Base-by-base conservation (phyloP, 2,113 vertebrate genomes). In the Aldabrachelys gigantea region DNA sequence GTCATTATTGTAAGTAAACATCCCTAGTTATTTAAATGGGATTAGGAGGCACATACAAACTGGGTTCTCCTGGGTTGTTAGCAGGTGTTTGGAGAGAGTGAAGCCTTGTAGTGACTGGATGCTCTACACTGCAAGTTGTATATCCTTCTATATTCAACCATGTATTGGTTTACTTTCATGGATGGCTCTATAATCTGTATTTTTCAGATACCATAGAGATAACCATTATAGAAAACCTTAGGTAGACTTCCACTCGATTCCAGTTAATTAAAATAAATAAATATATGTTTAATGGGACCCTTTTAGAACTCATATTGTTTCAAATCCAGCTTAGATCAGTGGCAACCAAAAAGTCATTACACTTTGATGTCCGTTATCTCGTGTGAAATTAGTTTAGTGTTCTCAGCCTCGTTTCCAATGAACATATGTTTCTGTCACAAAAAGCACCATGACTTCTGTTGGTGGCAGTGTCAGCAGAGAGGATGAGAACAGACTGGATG, bases 1-100 rank as follows among this genome's bases (percentile, higher is more conserved):
- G 98, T 99, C 95, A 99, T 99, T 96, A 98, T 99, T 97, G 99
- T 99, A 95, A 99, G 98, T 98, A 72, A 72, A 80, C 75, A 72
- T 38, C 41, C 57, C n/a, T 38, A 81, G 31, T 80, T 82, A 52
- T 49, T 87, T 87, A 12, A 50, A n/a, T 31, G 89, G 62, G 52
- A 35, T 84, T 91, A 52, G 29, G 27, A 13, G 31, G 31, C 65
- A 38, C 12, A 31, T 27, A 16, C 22, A n/a, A 4, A 11, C 56
- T 53, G 22, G 41, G 41, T 62, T 75, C 10, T 65, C 56, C 17
- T 72, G 41, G 38, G 75, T 53, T 31, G 12, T 6, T 62, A 35
- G 78, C 13, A 82, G 65, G 8, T 47, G 4, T 72, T 72, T 50
- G 44, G 21, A 69, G 56, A 80, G 69, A 44, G 57, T 19, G 29